Evolutionary conservation across 2,888 invertebrate genomes (phyloP).

Genomic region (Sarcophaga caerulescens): DNA sequence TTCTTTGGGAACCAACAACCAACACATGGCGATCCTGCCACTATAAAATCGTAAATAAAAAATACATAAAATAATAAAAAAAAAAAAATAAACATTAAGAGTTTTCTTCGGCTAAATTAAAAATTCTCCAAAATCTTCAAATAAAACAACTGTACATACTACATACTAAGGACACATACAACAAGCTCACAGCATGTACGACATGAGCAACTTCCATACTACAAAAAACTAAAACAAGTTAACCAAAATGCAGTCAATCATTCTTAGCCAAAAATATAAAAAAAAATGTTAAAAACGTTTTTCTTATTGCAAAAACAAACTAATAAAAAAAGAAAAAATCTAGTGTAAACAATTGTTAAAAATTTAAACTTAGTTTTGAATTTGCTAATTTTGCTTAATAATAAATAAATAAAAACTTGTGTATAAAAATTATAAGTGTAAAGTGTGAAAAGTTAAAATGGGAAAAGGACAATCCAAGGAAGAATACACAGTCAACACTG

Average conservation of each 20-base stretch:
- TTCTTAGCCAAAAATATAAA: conserved; percentile 38
- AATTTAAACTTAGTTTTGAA: too few species aligned
- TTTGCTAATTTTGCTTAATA: too few species aligned
- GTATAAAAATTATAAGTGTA: too few species aligned
- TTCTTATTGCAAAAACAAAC: conserved; percentile 4
- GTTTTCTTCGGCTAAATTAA: conserved; percentile 55
- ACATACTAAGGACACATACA: conserved; percentile 28
- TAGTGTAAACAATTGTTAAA: conserved; percentile 26
- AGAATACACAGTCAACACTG: too few species aligned
- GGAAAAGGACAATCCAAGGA: too few species aligned
- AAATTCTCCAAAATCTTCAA: conserved; percentile 29
- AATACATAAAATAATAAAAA: too few species aligned
- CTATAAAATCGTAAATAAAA: too few species aligned
- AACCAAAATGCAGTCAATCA: conserved; percentile 36
- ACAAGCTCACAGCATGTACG: conserved; percentile 24
- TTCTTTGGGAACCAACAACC: too few species aligned
- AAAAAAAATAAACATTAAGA: neutral
- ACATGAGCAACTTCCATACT: conserved; percentile 30
- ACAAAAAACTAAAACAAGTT: conserved; percentile 30
- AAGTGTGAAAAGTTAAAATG: too few species aligned
- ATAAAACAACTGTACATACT: too few species aligned
- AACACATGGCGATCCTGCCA: too few species aligned
- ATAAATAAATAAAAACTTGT: too few species aligned
- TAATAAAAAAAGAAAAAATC: neutral
- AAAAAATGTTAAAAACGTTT: neutral